Percentiles rank a stretch among this genome's conserved stretches.
These are phyloP conservation scores for Vultur gryphus DNA, from an alignment of 2,797 vertebrate species.

Conservation along the genomic window DNA sequence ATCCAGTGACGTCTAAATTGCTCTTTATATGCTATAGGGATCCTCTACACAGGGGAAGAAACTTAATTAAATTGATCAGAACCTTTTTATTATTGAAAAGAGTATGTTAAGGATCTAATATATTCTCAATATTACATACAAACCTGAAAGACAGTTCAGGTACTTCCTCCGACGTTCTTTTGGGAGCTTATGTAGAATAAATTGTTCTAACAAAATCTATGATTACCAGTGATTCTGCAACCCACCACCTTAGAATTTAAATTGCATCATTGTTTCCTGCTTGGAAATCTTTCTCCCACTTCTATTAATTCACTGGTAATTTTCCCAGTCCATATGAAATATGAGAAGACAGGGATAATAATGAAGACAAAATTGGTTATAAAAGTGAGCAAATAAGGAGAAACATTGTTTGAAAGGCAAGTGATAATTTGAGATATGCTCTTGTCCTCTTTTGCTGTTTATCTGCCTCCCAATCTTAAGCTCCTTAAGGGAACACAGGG, in stretches of 20 bases:
- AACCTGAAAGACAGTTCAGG: neutral
- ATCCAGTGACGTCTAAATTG: neutral
- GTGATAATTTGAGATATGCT: neutral
- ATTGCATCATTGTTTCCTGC: neutral
- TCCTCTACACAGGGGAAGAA: neutral
- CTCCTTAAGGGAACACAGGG: neutral
- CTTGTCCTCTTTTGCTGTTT: neutral
- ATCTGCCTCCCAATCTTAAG: neutral
- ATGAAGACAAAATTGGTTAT: neutral
- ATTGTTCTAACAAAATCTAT: neutral
- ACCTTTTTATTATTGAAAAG: neutral
- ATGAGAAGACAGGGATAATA: neutral
- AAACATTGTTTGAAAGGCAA: neutral
- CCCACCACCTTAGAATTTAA: neutral
- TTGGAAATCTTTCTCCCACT: neutral
- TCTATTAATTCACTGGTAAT: neutral
- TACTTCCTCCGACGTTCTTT: neutral
- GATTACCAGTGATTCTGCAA: neutral
- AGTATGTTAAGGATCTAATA: neutral
- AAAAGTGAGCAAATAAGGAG: neutral
- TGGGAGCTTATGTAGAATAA: neutral
- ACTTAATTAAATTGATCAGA: neutral
- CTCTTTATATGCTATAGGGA: neutral
- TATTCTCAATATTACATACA: neutral
- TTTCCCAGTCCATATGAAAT: neutral